A percentile compares a stretch with the other conserved stretches of the same genome.
phyloP scores from a whole-genome alignment of 2,888 invertebrate species.

The Rotaria sp. region DNA sequence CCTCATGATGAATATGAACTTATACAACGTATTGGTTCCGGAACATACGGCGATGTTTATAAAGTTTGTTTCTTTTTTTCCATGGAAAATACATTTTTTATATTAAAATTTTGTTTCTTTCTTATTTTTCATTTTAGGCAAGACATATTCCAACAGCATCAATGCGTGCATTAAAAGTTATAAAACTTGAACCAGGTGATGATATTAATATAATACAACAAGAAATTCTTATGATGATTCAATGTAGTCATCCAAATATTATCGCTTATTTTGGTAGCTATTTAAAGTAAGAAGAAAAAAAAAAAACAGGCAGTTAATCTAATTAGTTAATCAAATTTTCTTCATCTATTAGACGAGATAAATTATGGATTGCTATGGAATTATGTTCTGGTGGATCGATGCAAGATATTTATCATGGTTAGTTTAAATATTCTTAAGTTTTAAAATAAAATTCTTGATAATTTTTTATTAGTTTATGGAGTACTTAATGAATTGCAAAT shows the following conservation, averaged over 20 bases:
- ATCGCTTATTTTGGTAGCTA: constrained; percentile 97
- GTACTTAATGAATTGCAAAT: constrained; percentile 89
- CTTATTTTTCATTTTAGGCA: constrained; percentile 63
- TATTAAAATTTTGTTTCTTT: neutral
- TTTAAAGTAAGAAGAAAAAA: constrained; percentile 60
- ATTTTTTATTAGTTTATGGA: constrained; percentile 70
- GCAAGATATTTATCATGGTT: constrained; percentile 92
- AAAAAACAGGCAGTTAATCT: too few species aligned
- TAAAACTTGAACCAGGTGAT: constrained; percentile 93
- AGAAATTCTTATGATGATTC: constrained; percentile 97
- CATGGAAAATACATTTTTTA: too few species aligned
- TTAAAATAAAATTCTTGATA: constrained; percentile 33
- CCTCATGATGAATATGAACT: constrained; percentile 76
- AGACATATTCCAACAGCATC: constrained; percentile 83
- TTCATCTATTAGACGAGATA: constrained; percentile 64
- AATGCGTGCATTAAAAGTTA: constrained; percentile 95
- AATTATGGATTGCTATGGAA: constrained; percentile 99
- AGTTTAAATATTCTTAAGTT: constrained; percentile 47
- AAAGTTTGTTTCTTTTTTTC: neutral
- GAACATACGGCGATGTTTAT: constrained; percentile 99
- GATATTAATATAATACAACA: constrained; percentile 75
- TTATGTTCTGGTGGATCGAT: constrained; percentile 96
- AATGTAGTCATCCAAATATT: constrained; percentile 90
- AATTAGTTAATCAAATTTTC: neutral
- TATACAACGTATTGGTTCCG: constrained; percentile 94